Base-by-base conservation (phyloP, 2,888 invertebrate genomes). In the Drosophila incognita region DNA sequence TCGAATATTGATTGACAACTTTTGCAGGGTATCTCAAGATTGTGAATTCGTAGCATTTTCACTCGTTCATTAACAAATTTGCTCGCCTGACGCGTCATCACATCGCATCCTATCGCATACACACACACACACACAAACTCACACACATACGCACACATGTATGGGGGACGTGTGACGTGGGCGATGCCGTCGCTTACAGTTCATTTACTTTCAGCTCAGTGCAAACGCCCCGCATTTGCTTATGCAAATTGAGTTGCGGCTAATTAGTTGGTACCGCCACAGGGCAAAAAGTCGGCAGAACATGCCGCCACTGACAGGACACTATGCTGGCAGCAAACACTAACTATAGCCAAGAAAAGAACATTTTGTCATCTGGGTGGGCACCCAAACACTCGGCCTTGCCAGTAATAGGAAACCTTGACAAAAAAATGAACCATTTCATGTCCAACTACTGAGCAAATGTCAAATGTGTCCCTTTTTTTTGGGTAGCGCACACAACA, bases 41-140 rank as follows among this genome's bases (percentile, higher is more conserved):
- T 54, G 35, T 10, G 2, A 8, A 29, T 18, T 49, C 18, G 6
- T 53, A 21, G 8, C 11, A n/a, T 24, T 77, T 40, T 61, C n/a
- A 64, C 51, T 56, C 56, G 58, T 67, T 86, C 83, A 86, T 83
- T 79, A 83, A 86, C 78, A 68, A 86, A 83, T 83, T 81, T 70
- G 51, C 46, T 60, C 38, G 61, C 53, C 54, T 42, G 35, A n/a
- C 77, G 64, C 59, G 48, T 69, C 46, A 46, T 46, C 46, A 46
- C 46, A 24, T 46, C 65, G 60, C 61, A 77, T 73, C 61, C 61
- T 40, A 46, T 52, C 54, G 27, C 59, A 56, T n/a, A 48, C 59
- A 58, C 69, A 61, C 24, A 11, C 29, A 29, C 29, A 29, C 52
- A 11, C 27, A 31, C 4, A 31, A 29, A 56, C 11, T 15, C 48